Evolutionary conservation across 2,113 vertebrate genomes (phyloP).

Genomic region (Balaeniceps rex): DNA sequence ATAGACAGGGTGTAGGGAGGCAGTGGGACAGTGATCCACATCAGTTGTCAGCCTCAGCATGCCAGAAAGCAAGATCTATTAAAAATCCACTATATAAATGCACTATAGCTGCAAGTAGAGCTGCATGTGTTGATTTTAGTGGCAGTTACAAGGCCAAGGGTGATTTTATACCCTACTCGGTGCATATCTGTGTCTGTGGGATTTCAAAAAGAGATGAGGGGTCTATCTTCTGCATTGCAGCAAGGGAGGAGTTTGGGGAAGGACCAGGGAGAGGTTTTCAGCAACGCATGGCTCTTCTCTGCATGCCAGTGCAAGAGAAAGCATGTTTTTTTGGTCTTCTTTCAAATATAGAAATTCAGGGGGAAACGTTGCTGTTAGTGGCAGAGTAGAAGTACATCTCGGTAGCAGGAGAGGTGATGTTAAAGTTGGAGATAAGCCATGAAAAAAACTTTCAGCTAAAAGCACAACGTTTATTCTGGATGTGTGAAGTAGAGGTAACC

Average conservation of each 20-base stretch:
- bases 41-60: neutral
- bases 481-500: neutral
- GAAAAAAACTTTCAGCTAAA: neutral
- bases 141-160: neutral
- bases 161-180: neutral
- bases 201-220: neutral
- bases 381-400: neutral
- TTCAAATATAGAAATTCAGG: neutral
- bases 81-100: neutral
- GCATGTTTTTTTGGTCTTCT: neutral
- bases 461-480: neutral
- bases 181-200: neutral
- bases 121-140: neutral
- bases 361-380: neutral
- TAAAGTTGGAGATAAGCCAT: neutral
- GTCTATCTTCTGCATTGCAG: neutral
- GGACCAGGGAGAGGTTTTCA: neutral
- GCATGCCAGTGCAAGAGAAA: neutral
- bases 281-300: neutral
- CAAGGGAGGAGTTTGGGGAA: neutral
- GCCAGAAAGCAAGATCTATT: neutral
- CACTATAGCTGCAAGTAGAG: neutral
- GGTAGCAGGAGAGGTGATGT: neutral
- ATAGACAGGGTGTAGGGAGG: accelerated
- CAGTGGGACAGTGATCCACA: neutral